Conservation (phyloP, 2,888 invertebrate genomes). For the Metopia argyrocephala region DNA sequence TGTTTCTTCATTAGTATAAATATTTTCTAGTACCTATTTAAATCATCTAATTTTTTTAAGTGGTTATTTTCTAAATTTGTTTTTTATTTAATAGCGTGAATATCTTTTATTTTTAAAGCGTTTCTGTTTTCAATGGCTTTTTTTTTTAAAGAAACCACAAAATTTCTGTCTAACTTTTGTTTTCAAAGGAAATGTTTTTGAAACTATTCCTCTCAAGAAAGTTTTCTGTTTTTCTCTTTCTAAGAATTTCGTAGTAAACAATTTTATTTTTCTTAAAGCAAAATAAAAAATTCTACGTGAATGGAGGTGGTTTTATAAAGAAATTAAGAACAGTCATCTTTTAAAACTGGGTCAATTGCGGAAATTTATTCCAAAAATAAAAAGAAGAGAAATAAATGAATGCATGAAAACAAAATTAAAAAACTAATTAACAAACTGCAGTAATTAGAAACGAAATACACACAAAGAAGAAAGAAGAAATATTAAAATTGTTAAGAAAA, state of each 20-base stretch:
- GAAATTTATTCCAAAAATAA: conserved; percentile 41
- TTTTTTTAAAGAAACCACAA: conserved; percentile 7
- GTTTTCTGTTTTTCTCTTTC: conserved; percentile 2
- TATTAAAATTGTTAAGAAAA: not conserved
- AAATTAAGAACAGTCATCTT: not conserved
- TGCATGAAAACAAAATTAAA: conserved; percentile 5
- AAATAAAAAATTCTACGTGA: not conserved
- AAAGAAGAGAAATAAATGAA: not conserved
- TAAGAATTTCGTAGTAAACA: not conserved
- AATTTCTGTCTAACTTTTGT: not conserved
- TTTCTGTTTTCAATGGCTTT: not conserved
- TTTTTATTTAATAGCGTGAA: not conserved
- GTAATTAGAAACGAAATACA: conserved; percentile 41
- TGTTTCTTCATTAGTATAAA: too few species aligned
- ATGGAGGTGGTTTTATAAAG: not conserved
- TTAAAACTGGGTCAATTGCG: conserved; percentile 54
- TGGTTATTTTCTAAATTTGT: not conserved
- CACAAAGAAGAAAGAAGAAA: not conserved
- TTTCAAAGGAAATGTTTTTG: not conserved
- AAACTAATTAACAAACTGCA: conserved; percentile 53
- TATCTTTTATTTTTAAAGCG: not conserved
- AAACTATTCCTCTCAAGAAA: not conserved
- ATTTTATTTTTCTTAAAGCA: conserved; percentile 16
- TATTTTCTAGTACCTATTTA: too few species aligned
- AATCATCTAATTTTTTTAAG: too few species aligned